Conservation (phyloP, 2,113 vertebrate species). For the Pseudopodoces humilis region DNA sequence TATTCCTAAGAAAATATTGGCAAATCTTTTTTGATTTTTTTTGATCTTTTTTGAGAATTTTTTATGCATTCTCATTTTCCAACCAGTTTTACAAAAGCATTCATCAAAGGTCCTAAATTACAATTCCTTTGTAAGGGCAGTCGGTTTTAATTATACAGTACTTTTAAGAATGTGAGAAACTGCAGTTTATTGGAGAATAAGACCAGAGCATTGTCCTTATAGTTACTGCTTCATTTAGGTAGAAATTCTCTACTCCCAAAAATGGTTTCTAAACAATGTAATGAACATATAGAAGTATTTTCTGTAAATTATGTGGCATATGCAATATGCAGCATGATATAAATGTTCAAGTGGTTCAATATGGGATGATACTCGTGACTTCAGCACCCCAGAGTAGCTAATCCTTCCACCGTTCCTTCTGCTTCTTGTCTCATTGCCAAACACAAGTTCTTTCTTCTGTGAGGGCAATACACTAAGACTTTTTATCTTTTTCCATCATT, state of each 20-base stretch:
- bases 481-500: neutral
- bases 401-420: neutral
- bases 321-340: neutral
- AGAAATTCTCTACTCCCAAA: neutral
- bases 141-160: neutral
- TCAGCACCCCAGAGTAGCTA: neutral
- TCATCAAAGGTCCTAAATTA: neutral
- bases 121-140: neutral
- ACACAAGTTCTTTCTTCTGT: neutral
- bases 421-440: neutral
- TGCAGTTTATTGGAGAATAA: neutral
- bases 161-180: neutral
- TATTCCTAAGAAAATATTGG: neutral
- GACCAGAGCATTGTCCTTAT: neutral
- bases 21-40: no score
- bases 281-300: neutral
- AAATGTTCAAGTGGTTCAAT: neutral
- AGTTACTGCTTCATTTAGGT: neutral
- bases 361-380: neutral
- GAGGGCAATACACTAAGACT: neutral
- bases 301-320: neutral
- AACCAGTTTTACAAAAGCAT: neutral
- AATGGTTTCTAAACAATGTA: neutral
- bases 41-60: no score
- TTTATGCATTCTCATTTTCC: neutral